Conservation (phyloP, 2,888 invertebrate genomes). For the Harpagoxenus sublaevis region DNA sequence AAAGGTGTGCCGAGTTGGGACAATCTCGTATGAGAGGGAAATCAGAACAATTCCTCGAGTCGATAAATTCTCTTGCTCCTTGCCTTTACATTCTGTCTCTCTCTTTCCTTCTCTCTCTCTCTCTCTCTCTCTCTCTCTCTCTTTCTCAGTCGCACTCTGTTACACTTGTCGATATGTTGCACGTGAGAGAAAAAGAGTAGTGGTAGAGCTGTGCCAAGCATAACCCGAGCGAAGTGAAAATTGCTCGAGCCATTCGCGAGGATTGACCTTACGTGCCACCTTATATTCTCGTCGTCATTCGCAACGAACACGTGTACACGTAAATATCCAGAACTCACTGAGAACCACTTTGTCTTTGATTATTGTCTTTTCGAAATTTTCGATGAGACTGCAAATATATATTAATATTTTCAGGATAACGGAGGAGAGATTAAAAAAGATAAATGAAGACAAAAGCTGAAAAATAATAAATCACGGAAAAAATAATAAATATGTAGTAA, state of each 20-base stretch:
- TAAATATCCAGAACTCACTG: constrained; percentile 73
- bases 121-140: neutral
- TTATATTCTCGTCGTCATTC: constrained; percentile 63
- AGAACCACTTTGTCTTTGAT: constrained; percentile 34
- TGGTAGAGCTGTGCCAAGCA: constrained; percentile 57
- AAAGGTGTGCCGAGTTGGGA: constrained; percentile 71
- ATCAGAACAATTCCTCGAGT: constrained; percentile 76
- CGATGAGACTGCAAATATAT: neutral
- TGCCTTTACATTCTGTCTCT: constrained; percentile 3
- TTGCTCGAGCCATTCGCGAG: constrained; percentile 78
- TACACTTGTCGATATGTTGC: constrained; percentile 24
- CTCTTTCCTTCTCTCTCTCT: constrained; percentile 17
- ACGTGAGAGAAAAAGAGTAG: constrained; percentile 23
- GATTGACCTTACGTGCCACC: constrained; percentile 75
- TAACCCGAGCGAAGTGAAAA: constrained; percentile 81
- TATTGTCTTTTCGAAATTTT: constrained; percentile 10
- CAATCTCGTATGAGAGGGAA: constrained; percentile 79
- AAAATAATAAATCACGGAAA: neutral
- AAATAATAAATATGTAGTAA: neutral
- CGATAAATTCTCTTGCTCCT: constrained; percentile 71
- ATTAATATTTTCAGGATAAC: neutral
- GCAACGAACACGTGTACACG: constrained; percentile 55
- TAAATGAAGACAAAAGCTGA: neutral
- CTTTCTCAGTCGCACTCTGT: constrained; percentile 30
- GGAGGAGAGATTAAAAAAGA: neutral